Percentiles rank a stretch among this genome's conserved stretches.
Evolutionary conservation across 2,797 vertebrate species (phyloP).

Genomic region (Emydoidea blandingii): DNA sequence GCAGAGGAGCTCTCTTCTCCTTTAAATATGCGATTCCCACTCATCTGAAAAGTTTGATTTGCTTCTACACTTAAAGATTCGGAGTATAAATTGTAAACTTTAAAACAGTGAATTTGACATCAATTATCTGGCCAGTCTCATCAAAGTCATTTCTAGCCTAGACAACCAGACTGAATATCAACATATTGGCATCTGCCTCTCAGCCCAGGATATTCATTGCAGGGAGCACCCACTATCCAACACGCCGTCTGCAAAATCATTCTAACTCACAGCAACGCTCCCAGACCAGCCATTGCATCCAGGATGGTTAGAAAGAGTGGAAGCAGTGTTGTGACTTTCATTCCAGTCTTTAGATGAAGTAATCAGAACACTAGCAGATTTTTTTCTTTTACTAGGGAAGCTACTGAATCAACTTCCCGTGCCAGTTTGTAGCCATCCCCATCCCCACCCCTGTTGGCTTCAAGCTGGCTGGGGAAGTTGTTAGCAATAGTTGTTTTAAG

Average conservation of each 20-base stretch:
- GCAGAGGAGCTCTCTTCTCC: neutral
- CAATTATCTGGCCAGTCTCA: constrained; percentile 14
- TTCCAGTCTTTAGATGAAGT: neutral
- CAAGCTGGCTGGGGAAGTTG: neutral
- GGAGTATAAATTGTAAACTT: neutral
- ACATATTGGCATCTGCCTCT: neutral
- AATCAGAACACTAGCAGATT: neutral
- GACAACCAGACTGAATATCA: neutral
- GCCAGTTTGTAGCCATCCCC: neutral
- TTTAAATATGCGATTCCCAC: neutral
- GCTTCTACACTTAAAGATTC: constrained; percentile 12
- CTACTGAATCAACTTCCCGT: neutral
- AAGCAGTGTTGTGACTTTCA: neutral
- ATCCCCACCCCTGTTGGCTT: neutral
- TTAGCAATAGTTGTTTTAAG: neutral
- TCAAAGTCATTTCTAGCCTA: constrained; percentile 3
- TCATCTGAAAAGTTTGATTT: constrained; percentile 13
- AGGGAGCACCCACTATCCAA: neutral
- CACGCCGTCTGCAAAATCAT: neutral
- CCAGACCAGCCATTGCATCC: neutral
- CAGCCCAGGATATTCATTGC: neutral
- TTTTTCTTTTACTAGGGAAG: neutral
- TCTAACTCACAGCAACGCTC: neutral
- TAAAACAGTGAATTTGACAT: neutral
- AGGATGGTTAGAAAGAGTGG: neutral